A percentile compares a stretch with the other conserved stretches of the same genome.
phyloP scores from a whole-genome alignment of 1,140 invertebrate species.

The Eupristina koningsbergeri region DNA sequence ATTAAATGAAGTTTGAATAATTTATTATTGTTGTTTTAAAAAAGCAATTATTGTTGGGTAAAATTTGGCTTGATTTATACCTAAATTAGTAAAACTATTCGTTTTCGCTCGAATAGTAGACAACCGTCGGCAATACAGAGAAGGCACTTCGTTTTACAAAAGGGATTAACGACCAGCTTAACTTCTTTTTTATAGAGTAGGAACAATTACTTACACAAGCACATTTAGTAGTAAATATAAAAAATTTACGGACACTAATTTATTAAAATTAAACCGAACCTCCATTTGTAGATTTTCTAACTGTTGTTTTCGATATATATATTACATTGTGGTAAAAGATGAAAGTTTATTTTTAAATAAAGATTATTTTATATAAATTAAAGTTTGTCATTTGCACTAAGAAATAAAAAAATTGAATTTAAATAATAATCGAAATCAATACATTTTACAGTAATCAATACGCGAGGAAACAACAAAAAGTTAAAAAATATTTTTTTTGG shows the following conservation, averaged over 20 bases:
- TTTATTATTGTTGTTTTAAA: neutral
- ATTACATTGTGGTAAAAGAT: neutral
- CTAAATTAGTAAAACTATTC: neutral
- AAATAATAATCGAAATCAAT: neutral
- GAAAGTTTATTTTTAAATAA: neutral
- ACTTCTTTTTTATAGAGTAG: neutral
- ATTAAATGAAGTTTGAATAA: neutral
- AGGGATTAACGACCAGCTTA: slow-evolving; percentile 16
- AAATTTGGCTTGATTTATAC: neutral
- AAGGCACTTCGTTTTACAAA: slow-evolving; percentile 8
- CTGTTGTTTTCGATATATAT: neutral
- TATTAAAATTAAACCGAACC: slow-evolving; percentile 13
- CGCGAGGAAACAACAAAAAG: neutral
- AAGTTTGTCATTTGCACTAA: neutral
- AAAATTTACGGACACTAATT: neutral
- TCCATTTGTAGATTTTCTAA: neutral
- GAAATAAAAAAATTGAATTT: neutral
- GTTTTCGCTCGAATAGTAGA: neutral
- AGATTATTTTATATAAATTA: neutral
- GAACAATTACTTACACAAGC: slow-evolving; percentile 2
- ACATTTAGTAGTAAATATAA: slow-evolving; percentile 15
- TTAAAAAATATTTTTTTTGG: neutral
- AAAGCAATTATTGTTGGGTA: neutral
- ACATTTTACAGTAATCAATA: neutral
- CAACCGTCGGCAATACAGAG: neutral